Evolutionary conservation across 2,888 invertebrate genomes (phyloP), one percentile per base, ranked within the genome.

Genomic region (Synergus itoensis): DNA sequence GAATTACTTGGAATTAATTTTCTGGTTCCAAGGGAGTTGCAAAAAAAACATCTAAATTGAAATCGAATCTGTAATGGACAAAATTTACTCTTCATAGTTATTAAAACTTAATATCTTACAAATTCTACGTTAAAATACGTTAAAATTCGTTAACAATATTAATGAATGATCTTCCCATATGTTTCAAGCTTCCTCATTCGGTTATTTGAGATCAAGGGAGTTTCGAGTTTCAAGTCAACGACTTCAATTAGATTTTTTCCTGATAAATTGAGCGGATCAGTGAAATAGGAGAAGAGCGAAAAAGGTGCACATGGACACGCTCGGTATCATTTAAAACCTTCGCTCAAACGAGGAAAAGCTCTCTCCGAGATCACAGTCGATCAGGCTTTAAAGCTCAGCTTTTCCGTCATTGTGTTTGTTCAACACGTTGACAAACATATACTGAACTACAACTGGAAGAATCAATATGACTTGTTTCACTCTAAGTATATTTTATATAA

Each of bases 241-340:
- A 4, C n/a, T 65, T 11, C n/a, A 65, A 65, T 65, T 41, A 18
- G 21, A 45, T 73, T 21, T 48, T 45, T 67, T 53, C 5, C 36
- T 40, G 53, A 40, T 73, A 18, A 73, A 40, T 73, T 73, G 36
- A 57, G 40, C 16, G 69, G 28, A 48, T 28, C 7, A 21, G 28
- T 45, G 16, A 45, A 45, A 69, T 21, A 45, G 28, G 11, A 16
- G 28, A 53, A 9, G 12, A 53, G n/a, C 36, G 11, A 73, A 57
- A 73, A 53, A 57, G n/a, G 9, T 45, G 28, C 45, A 14, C 43
- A 36, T 5, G 53, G 9, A 53, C 53, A 36, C 48, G 53, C 53
- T 57, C 73, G 28, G 53, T 73, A 73, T 73, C 73, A 73, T 73
- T 73, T 57, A 57, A 73, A 73, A 53, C 36, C 69, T 53, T 36